These are phyloP conservation scores for Gymnarchus niloticus DNA, from an alignment of 2,113 vertebrate species.

Conservation along the genomic window DNA sequence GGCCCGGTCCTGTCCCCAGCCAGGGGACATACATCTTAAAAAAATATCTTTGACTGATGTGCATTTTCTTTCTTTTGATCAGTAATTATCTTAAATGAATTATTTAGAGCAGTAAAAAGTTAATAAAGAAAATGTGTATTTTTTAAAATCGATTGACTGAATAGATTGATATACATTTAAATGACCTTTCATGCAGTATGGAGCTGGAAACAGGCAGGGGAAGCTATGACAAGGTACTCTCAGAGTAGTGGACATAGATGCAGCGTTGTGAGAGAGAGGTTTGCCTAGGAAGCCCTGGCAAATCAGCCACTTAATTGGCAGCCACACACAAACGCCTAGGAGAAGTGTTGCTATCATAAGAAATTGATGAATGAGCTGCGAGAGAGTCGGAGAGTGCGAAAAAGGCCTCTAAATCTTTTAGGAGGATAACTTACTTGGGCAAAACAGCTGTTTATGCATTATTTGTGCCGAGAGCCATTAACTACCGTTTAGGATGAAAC, in stretches of 20 bases:
- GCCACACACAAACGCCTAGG: slow-evolving; percentile 61
- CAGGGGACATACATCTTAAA: slow-evolving; percentile 34
- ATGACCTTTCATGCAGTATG: slow-evolving; percentile 31
- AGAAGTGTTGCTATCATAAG: slow-evolving; percentile 78
- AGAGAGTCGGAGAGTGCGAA: slow-evolving; percentile 46
- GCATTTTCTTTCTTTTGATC: slow-evolving; percentile 64
- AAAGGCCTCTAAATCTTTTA: slow-evolving; percentile 71
- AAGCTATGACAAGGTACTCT: not conserved
- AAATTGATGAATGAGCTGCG: slow-evolving; percentile 75
- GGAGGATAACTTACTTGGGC: slow-evolving; percentile 78
- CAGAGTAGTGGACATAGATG: slow-evolving; percentile 21
- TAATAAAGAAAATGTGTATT: slow-evolving; percentile 53
- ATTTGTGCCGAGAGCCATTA: slow-evolving; percentile 72
- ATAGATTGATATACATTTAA: not conserved
- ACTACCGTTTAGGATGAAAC: slow-evolving; percentile 67
- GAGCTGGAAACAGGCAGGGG: not conserved
- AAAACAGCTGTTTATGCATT: slow-evolving; percentile 81
- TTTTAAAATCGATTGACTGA: not conserved
- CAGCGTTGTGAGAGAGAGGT: slow-evolving; percentile 53
- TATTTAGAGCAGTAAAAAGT: slow-evolving; percentile 67
- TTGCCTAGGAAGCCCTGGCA: slow-evolving; percentile 54
- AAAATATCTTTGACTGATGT: slow-evolving; percentile 57
- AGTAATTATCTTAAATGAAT: slow-evolving; percentile 65
- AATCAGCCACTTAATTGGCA: slow-evolving; percentile 66
- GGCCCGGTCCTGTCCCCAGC: slow-evolving; percentile 30